Percentiles rank a stretch among this genome's conserved stretches.
phyloP scores from a whole-genome alignment of 2,113 vertebrate species.

The Amblyornis subalaris region DNA sequence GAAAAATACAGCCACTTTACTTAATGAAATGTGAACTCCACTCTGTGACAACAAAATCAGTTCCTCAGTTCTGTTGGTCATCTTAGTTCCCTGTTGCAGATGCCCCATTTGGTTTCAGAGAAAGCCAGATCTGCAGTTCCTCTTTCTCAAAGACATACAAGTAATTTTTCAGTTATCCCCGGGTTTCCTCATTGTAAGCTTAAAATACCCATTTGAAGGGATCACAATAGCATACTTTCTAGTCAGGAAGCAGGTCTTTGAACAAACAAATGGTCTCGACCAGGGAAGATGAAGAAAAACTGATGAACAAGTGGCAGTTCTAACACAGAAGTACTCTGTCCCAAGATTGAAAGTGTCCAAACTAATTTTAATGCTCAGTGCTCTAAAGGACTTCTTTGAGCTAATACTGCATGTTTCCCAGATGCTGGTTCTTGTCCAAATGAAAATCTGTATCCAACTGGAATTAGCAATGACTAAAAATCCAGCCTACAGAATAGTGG shows the following conservation, averaged over 20 bases:
- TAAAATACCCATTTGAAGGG: not conserved
- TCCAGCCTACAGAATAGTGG: not conserved
- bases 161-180: not conserved
- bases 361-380: not conserved
- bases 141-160: not conserved
- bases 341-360: not conserved
- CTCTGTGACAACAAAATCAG: not conserved
- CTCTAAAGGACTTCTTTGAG: not conserved
- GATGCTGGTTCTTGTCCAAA: not conserved
- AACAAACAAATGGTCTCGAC: not conserved
- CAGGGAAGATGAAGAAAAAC: not conserved
- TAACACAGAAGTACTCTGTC: not conserved
- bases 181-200: not conserved
- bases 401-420: not conserved
- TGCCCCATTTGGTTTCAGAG: not conserved
- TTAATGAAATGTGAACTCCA: not conserved
- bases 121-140: not conserved
- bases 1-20: not conserved
- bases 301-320: not conserved
- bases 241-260: not conserved
- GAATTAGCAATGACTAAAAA: not conserved
- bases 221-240: not conserved
- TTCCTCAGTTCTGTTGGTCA: not conserved
- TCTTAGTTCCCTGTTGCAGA: not conserved
- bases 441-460: not conserved